Conservation (phyloP, 2,113 vertebrate species). For the Sardina pilchardus region DNA sequence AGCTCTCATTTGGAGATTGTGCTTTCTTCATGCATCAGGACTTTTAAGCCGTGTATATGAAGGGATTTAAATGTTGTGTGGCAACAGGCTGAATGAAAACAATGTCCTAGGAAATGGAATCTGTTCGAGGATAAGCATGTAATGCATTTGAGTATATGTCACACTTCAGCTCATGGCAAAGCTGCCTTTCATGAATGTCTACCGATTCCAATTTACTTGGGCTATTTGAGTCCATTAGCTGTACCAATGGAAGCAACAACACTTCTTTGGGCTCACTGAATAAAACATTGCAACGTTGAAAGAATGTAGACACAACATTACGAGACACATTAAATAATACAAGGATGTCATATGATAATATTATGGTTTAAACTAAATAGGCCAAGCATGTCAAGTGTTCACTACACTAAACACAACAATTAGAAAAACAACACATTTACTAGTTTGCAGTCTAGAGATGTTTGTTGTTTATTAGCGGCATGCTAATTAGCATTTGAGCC, state of each 20-base stretch:
- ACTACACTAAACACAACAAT: background rate
- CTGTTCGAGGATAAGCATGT: background rate
- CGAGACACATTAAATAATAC: background rate
- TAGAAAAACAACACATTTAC: background rate
- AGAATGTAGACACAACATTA: background rate
- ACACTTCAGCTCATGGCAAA: background rate
- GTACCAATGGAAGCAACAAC: background rate
- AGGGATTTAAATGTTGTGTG: slow-evolving; percentile 11
- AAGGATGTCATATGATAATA: background rate
- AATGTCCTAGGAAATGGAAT: slow-evolving; percentile 16
- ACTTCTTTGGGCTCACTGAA: background rate
- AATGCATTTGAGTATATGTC: background rate
- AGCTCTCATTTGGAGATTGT: background rate
- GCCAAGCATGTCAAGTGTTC: background rate
- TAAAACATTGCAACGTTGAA: background rate
- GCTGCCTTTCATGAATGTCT: background rate
- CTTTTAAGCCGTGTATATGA: background rate
- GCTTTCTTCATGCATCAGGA: background rate
- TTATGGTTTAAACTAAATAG: background rate
- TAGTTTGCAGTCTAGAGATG: background rate
- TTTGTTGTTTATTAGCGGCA: background rate
- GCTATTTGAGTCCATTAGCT: background rate
- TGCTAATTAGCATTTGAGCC: background rate
- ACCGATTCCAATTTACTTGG: background rate
- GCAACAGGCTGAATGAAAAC: slow-evolving; percentile 14